phyloP scores from a whole-genome alignment of 2,797 vertebrate genomes.

The Phoxinus dragarum region DNA sequence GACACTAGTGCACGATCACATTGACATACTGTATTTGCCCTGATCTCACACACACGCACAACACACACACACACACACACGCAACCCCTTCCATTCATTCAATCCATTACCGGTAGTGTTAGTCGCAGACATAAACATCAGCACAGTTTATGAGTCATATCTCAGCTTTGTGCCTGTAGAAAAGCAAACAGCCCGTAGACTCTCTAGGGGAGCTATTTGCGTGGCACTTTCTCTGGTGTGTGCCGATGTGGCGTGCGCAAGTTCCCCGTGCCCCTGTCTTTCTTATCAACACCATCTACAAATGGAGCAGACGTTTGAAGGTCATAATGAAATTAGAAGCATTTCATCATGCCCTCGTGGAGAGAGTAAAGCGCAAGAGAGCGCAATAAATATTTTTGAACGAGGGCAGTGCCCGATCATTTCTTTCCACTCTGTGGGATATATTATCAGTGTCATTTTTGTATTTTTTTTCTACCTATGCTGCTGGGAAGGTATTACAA shows the following conservation, averaged over 20 bases:
- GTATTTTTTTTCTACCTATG: background rate
- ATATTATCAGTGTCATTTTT: constrained; percentile 34
- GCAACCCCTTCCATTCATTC: constrained; percentile 56
- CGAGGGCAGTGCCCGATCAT: constrained; percentile 55
- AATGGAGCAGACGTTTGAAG: constrained; percentile 66
- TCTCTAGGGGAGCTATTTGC: constrained; percentile 52
- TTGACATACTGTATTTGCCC: constrained; percentile 27
- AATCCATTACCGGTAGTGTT: constrained; percentile 60
- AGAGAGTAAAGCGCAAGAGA: constrained; percentile 62
- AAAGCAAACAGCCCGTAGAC: constrained; percentile 50
- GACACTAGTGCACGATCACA: constrained; percentile 32
- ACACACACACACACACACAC: constrained; percentile 26
- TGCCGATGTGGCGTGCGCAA: constrained; percentile 26
- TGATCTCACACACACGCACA: constrained; percentile 26
- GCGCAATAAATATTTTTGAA: constrained; percentile 69
- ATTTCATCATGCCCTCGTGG: constrained; percentile 71
- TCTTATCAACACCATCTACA: constrained; percentile 54
- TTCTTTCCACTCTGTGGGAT: constrained; percentile 57
- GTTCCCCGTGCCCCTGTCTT: constrained; percentile 48
- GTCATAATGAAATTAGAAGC: constrained; percentile 73
- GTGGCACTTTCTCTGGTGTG: constrained; percentile 51
- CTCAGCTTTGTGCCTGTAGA: constrained; percentile 55
- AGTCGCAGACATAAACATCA: constrained; percentile 62
- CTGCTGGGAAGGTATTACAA: constrained; percentile 22
- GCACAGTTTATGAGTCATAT: constrained; percentile 66